A percentile compares a stretch with the other conserved stretches of the same genome.
Conservation (phyloP, 2,113 vertebrate species). For the Mesitornis unicolor region DNA sequence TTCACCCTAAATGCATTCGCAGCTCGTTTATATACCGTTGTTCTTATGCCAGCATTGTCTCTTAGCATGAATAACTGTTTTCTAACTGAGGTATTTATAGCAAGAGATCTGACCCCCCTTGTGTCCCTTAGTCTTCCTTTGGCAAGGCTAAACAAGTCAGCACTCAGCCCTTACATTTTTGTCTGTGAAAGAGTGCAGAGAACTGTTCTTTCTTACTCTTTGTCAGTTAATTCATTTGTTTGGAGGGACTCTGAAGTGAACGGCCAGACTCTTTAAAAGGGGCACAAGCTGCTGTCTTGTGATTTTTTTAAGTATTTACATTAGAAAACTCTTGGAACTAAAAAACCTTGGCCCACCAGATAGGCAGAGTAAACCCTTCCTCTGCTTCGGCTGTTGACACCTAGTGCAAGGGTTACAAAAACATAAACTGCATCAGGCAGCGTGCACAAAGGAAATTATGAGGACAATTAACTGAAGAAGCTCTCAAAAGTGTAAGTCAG, state of each 20-base stretch:
- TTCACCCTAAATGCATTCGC: background rate
- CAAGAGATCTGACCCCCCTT: background rate
- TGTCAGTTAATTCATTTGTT: background rate
- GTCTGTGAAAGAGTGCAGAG: background rate
- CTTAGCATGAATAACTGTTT: background rate
- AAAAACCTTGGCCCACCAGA: background rate
- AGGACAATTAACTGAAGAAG: background rate
- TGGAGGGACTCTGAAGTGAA: background rate
- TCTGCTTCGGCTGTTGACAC: background rate
- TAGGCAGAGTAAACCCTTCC: background rate
- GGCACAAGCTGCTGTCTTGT: background rate
- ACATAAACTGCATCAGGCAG: background rate
- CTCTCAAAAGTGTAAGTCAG: background rate
- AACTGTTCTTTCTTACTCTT: background rate
- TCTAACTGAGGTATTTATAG: background rate
- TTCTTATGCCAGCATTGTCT: background rate
- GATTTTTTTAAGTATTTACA: background rate
- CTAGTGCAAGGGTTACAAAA: background rate
- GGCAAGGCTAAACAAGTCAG: background rate
- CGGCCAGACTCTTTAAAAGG: background rate
- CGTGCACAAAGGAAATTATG: background rate
- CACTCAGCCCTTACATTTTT: background rate
- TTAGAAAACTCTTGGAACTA: background rate
- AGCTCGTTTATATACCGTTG: background rate
- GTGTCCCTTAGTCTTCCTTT: background rate